Conservation (phyloP, 2,113 vertebrate genomes). For the Dolichallabes microphthalmus region DNA sequence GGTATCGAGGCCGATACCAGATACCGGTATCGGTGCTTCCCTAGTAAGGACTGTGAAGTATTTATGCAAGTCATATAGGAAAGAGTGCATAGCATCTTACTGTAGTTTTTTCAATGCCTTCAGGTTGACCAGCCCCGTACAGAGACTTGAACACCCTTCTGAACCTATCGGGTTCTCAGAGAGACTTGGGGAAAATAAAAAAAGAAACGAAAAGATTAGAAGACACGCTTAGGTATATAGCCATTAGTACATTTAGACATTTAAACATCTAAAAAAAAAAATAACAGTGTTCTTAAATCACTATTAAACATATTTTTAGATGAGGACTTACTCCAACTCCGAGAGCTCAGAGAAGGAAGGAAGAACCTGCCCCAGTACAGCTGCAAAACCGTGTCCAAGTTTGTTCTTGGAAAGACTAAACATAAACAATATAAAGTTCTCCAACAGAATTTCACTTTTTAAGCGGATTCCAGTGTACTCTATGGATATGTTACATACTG, state of each 20-base stretch:
- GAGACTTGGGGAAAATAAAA: conserved; percentile 67
- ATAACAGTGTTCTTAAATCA: background rate
- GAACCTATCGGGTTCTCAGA: conserved; percentile 76
- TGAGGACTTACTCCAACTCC: conserved; percentile 76
- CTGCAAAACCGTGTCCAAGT: conserved; percentile 70
- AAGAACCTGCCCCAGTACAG: conserved; percentile 69
- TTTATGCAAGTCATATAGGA: background rate
- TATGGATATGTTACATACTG: background rate
- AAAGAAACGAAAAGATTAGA: background rate
- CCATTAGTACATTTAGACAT: background rate
- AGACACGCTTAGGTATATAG: background rate
- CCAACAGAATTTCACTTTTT: background rate
- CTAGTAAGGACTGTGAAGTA: background rate
- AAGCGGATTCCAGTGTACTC: background rate
- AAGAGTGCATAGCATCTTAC: conserved; percentile 69
- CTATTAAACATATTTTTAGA: background rate
- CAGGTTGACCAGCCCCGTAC: conserved; percentile 62
- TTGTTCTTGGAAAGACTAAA: conserved; percentile 76
- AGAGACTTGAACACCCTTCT: conserved; percentile 63
- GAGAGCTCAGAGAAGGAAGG: conserved; percentile 65
- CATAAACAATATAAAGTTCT: conserved; percentile 1
- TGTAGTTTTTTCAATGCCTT: conserved; percentile 73
- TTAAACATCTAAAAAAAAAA: background rate
- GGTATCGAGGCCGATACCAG: too few relatives aligned
- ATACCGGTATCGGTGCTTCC: too few relatives aligned